phyloP scores from a whole-genome alignment of 2,113 vertebrate genomes.

The Podilymbus podiceps region DNA sequence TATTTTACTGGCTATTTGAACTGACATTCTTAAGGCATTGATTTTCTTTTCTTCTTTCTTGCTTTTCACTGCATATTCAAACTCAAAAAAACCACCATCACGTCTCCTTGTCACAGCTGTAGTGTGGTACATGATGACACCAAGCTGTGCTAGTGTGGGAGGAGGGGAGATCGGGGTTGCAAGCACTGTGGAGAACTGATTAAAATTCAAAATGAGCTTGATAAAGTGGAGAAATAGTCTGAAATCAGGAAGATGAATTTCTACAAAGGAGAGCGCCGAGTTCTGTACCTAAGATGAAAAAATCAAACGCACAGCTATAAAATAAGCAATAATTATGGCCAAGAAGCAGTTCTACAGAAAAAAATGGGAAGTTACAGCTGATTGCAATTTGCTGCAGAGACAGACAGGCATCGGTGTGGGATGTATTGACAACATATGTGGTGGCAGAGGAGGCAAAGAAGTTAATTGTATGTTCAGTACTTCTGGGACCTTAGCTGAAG shows the following conservation, averaged over 20 bases:
- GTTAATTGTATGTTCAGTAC: neutral
- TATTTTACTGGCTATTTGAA: slow-evolving; percentile 21
- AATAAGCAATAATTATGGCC: slow-evolving; percentile 50
- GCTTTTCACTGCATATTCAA: slow-evolving; percentile 33
- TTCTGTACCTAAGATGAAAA: slow-evolving; percentile 30
- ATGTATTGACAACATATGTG: neutral
- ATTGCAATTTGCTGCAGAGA: slow-evolving; percentile 48
- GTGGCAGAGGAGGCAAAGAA: neutral
- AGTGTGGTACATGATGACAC: slow-evolving; percentile 48
- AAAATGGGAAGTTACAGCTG: slow-evolving; percentile 25
- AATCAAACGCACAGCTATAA: slow-evolving; percentile 33
- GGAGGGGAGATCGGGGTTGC: slow-evolving; percentile 36
- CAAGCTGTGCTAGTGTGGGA: slow-evolving; percentile 59
- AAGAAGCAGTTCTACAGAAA: neutral
- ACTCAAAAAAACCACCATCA: neutral
- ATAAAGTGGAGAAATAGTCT: slow-evolving; percentile 45
- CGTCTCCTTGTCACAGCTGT: slow-evolving; percentile 37
- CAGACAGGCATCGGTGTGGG: neutral
- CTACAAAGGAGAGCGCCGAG: neutral
- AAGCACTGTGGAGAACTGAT: slow-evolving; percentile 25
- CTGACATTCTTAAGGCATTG: neutral
- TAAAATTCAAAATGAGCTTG: slow-evolving; percentile 57
- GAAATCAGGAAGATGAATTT: slow-evolving; percentile 57
- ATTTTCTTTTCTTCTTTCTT: slow-evolving; percentile 32
- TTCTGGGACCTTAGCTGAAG: neutral